Conservation (phyloP, 2,113 vertebrate genomes). For the Hippocampus guttulatus region DNA sequence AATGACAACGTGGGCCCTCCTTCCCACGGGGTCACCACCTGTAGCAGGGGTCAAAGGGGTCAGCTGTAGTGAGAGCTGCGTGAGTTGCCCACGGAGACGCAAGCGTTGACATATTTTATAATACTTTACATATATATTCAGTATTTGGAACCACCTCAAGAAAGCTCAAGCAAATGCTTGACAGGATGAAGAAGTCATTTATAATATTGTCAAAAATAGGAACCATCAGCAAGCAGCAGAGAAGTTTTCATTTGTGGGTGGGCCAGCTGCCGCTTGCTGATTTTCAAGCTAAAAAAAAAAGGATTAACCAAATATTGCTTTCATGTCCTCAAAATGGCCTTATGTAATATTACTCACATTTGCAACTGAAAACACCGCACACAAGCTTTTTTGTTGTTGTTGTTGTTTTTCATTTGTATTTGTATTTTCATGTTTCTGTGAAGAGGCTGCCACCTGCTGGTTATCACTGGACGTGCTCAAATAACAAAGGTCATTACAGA, state of each 20-base stretch:
- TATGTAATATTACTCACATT: constrained; percentile 3
- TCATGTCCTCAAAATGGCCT: constrained; percentile 1
- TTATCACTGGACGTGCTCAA: neutral
- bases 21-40: too few relatives aligned
- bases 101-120: too few relatives aligned
- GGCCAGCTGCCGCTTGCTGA: neutral
- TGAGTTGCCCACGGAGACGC: too few relatives aligned
- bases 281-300: neutral
- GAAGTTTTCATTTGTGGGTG: neutral
- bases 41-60: too few relatives aligned
- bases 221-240: neutral
- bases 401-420: too few relatives aligned
- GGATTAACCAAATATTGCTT: neutral
- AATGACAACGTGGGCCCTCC: too few relatives aligned
- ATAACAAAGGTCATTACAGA: neutral
- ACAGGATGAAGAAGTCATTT: neutral
- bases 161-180: neutral
- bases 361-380: neutral
- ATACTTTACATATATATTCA: too few relatives aligned
- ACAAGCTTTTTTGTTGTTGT: too few relatives aligned
- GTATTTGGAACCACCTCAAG: neutral
- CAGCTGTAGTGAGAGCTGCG: too few relatives aligned
- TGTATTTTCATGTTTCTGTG: neutral
- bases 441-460: constrained; percentile 24
- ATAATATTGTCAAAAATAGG: neutral